A percentile compares a stretch with the other conserved stretches of the same genome.
Evolutionary conservation across 1,140 invertebrate species (phyloP).

Genomic region (Alviniconcha marisindica): DNA sequence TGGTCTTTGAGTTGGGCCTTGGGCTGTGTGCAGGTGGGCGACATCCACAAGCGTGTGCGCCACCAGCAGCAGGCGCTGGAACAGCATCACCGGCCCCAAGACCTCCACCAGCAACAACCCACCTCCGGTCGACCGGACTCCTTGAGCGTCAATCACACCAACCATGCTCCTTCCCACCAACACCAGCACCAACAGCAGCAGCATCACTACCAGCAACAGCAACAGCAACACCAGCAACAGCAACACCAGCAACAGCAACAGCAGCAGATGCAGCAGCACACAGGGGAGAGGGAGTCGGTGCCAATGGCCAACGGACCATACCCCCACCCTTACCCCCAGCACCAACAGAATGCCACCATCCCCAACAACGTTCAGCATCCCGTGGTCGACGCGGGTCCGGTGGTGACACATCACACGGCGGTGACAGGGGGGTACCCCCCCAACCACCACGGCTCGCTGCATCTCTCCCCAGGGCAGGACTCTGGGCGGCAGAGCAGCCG

Average conservation of each 20-base stretch:
- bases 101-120: neutral
- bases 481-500: neutral
- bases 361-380: conserved; percentile 4
- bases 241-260: conserved; percentile 31
- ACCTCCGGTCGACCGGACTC: conserved; percentile 10
- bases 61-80: neutral
- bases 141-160: conserved; percentile 18
- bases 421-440: neutral
- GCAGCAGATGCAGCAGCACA: conserved; percentile 77
- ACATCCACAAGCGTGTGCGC: conserved; percentile 24
- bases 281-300: neutral
- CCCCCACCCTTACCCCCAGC: conserved; percentile 15
- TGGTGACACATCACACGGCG: neutral
- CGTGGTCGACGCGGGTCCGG: no score
- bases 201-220: conserved; percentile 13
- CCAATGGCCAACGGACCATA: conserved; percentile 45
- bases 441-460: neutral
- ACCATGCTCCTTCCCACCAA: conserved; percentile 21
- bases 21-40: conserved; percentile 24
- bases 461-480: neutral
- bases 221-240: conserved; percentile 4
- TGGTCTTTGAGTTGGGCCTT: no score
- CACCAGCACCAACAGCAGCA: conserved; percentile 13
- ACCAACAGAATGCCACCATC: conserved; percentile 22
- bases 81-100: neutral